Evolutionary conservation across 2,113 vertebrate genomes (phyloP), one percentile per base, ranked within the genome.

Genomic region (Scomber japonicus): DNA sequence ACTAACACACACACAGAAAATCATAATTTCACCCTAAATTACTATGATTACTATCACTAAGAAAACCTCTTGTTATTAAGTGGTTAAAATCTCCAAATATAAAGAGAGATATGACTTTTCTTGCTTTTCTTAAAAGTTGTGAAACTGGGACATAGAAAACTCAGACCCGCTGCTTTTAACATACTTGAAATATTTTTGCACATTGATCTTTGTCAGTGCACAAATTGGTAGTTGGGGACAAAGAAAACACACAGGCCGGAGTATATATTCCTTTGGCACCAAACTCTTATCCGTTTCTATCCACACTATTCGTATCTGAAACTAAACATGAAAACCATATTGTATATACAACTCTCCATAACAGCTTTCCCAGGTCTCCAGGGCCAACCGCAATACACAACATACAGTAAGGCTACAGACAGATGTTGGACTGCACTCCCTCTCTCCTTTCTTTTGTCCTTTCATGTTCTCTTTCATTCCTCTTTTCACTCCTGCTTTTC

Each of bases 301-400:
- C 24, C 24, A 27, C 24, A 27, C 24, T 27, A 27, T 27, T 27
- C 24, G 24, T 27, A 27, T 27, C 24, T 27, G 24, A 27, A 27
- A 27, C 35, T 80, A 89, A 89, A 89, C 80, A 84, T 48, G 8
- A 59, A 81, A 84, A 71, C 55, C 71, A 82, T 83, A 75, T 50
- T 83, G 66, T 82, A 61, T 70, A 74, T 1, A 80, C 17, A 75
- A 71, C 72, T 67, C 65, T 72, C 17, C 35, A 46, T 67, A 51
- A 76, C 30, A 72, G 77, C 60, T 65, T 80, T 79, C 49, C 44
- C 65, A 80, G 53, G 56, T 59, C 55, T 77, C 49, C 55, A 62
- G 6, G 12, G 72, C 69, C 40, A 54, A 50, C 85, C 12, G 1
- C 75, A 61, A 65, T 44, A 35, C 31, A 74, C 78, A 70, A 21